Evolutionary conservation across 2,797 vertebrate species (phyloP).

Genomic region (Sternotherus odoratus): DNA sequence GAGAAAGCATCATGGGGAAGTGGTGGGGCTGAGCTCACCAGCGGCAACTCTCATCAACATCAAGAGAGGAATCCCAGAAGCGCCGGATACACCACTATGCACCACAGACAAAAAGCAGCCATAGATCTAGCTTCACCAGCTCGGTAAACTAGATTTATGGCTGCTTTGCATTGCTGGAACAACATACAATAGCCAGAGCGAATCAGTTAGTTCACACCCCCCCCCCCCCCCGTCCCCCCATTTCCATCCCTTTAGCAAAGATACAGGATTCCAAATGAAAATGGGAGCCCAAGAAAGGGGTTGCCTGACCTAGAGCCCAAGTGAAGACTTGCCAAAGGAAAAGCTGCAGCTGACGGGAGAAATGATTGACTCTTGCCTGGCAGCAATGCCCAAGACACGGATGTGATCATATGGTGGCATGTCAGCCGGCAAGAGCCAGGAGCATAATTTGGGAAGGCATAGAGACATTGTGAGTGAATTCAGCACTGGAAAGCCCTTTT

Average conservation of each 20-base stretch:
- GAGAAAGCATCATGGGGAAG: not conserved
- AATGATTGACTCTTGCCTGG: not conserved
- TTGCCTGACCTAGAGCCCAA: not conserved
- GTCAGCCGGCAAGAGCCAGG: not conserved
- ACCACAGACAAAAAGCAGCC: not conserved
- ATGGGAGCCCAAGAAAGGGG: not conserved
- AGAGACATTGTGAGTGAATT: slow-evolving; percentile 12
- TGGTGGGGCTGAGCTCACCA: not conserved
- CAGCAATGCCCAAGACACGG: not conserved
- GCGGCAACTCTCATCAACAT: accelerated
- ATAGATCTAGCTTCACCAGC: not conserved
- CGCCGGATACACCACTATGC: not conserved
- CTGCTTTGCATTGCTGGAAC: not conserved
- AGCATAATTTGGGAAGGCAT: not conserved
- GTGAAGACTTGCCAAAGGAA: not conserved
- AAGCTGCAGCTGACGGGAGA: not conserved
- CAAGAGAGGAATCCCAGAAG: not conserved
- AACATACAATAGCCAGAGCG: not conserved
- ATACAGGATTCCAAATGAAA: slow-evolving; percentile 18
- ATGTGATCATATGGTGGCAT: not conserved
- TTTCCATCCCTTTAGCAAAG: slow-evolving; percentile 10
- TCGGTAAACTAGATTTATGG: not conserved
- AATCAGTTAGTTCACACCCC: not conserved
- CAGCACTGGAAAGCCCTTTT: slow-evolving; percentile 21
- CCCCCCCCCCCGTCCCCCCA: not conserved